These are phyloP conservation scores for Lymantria dispar DNA, from an alignment of 2,888 invertebrate genomes.

Conservation along the genomic window DNA sequence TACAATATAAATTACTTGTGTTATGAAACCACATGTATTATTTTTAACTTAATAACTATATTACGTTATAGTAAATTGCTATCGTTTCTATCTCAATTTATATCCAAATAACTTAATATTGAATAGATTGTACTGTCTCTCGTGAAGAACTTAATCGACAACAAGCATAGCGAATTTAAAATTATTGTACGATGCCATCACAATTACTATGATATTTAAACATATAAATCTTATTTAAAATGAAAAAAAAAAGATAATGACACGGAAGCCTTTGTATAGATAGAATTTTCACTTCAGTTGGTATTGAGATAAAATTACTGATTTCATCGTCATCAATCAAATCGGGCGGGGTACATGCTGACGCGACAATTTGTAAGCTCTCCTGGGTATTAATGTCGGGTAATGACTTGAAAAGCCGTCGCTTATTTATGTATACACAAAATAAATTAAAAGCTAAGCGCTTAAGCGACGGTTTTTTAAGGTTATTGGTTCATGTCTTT, in stretches of 20 bases:
- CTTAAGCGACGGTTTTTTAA: too few relatives aligned
- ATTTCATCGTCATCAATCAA: constrained; percentile 60
- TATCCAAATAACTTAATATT: background rate
- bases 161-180: constrained; percentile 26
- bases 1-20: too few relatives aligned
- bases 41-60: too few relatives aligned
- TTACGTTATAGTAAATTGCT: too few relatives aligned
- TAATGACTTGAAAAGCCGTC: constrained; percentile 39
- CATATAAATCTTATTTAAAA: constrained; percentile 15
- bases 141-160: background rate
- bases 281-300: constrained; percentile 34
- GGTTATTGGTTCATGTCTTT: too few relatives aligned
- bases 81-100: background rate
- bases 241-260: constrained; percentile 18
- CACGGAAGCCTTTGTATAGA: constrained; percentile 25
- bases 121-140: background rate
- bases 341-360: constrained; percentile 34
- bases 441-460: background rate
- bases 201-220: constrained; percentile 12
- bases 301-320: constrained; percentile 51
- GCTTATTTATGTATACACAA: constrained; percentile 17
- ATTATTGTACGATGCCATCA: constrained; percentile 23
- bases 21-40: too few relatives aligned
- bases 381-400: constrained; percentile 29
- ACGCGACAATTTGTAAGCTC: constrained; percentile 45